Evolutionary conservation across 2,888 invertebrate species (phyloP).

Genomic region (Xestia sexstrigata): DNA sequence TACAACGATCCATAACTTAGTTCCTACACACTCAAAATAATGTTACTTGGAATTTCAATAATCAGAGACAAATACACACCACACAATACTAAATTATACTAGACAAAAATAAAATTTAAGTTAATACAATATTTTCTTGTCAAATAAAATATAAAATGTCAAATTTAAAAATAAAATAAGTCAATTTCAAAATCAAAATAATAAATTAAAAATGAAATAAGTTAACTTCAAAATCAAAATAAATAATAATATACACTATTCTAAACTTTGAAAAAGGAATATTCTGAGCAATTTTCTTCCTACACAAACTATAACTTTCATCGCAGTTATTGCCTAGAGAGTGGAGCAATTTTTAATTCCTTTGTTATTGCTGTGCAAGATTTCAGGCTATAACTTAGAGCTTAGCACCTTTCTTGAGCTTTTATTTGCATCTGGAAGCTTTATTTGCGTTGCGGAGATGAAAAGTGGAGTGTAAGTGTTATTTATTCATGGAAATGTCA

Average conservation of each 20-base stretch:
- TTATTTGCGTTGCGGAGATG: conserved; percentile 4
- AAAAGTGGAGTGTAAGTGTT: neutral
- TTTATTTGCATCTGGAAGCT: conserved; percentile 38
- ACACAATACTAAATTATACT: no score
- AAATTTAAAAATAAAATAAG: no score
- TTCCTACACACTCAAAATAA: no score
- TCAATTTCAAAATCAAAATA: no score
- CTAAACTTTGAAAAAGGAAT: conserved; percentile 2
- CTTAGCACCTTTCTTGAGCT: conserved; percentile 14
- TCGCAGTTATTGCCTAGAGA: conserved; percentile 35
- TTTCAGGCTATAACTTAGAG: conserved; percentile 22
- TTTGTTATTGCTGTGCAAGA: conserved; percentile 33
- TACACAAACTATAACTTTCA: conserved; percentile 17
- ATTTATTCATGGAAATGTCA: neutral
- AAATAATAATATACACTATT: neutral
- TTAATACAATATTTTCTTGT: no score
- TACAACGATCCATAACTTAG: no score
- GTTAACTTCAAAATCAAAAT: no score
- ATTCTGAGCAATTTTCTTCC: conserved; percentile 31
- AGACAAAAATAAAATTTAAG: no score
- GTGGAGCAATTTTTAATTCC: conserved; percentile 45
- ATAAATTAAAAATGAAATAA: no score
- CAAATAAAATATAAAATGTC: no score
- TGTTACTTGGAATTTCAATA: no score
- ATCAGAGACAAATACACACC: no score